A percentile compares a stretch with the other conserved stretches of the same genome.
Conservation (phyloP, 2,113 vertebrate species). For the Xyrauchen texanus region DNA sequence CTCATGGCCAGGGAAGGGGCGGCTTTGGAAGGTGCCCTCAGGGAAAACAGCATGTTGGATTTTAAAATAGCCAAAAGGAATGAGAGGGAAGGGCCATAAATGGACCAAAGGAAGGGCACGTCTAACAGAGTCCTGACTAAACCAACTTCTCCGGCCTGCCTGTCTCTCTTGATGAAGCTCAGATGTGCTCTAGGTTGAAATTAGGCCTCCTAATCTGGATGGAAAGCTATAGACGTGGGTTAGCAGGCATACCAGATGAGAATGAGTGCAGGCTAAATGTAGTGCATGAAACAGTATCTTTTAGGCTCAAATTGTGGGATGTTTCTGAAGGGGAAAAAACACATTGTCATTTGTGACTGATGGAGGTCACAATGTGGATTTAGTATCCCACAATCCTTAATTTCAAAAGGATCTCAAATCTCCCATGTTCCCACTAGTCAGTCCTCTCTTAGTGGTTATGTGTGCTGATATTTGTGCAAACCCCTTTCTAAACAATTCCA, state of each 20-base stretch:
- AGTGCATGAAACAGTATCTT: conserved; percentile 41
- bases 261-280: conserved; percentile 48
- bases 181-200: conserved; percentile 38
- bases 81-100: conserved; percentile 53
- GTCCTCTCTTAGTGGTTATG: conserved; percentile 44
- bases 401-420: conserved; percentile 61
- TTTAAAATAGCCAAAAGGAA: conserved; percentile 73
- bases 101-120: conserved; percentile 33
- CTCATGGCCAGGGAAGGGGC: conserved; percentile 45
- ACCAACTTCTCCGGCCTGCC: conserved; percentile 46
- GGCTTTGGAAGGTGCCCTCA: conserved; percentile 63
- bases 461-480: conserved; percentile 51
- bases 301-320: conserved; percentile 17
- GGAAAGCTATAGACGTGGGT: conserved; percentile 34
- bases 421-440: conserved; percentile 63
- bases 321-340: background rate
- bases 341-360: conserved; percentile 25
- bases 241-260: conserved; percentile 28
- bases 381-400: background rate
- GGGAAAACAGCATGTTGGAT: conserved; percentile 66
- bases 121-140: conserved; percentile 45
- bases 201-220: conserved; percentile 42
- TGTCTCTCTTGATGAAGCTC: conserved; percentile 50
- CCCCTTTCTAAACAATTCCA: conserved; percentile 43
- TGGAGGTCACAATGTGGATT: conserved; percentile 19